Evolutionary conservation across 2,888 invertebrate genomes (phyloP).

Genomic region (Polydrusus cervinus): DNA sequence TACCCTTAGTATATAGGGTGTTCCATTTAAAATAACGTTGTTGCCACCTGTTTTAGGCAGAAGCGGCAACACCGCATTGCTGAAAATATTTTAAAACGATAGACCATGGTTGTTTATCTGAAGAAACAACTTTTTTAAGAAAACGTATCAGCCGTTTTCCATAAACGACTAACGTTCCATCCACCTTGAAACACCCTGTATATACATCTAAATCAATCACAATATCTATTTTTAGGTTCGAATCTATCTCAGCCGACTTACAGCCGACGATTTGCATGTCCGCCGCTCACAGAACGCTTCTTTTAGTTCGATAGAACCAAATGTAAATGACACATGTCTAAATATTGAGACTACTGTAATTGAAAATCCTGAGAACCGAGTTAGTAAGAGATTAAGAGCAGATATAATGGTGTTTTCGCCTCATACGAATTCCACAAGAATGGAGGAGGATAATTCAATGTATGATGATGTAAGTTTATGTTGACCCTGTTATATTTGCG

Average conservation of each 20-base stretch:
- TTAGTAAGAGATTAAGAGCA: constrained; percentile 21
- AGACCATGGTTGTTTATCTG: too few species aligned
- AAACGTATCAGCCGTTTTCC: too few species aligned
- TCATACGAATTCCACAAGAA: constrained; percentile 32
- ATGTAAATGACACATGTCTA: constrained; percentile 33
- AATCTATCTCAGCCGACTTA: constrained; percentile 33
- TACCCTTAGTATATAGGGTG: too few species aligned
- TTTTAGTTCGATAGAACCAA: constrained; percentile 26
- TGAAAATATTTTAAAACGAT: too few species aligned
- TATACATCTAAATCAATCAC: too few species aligned
- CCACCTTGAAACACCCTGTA: too few species aligned
- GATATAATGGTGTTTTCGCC: constrained; percentile 44
- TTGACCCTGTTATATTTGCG: too few species aligned
- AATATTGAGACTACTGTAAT: constrained; percentile 41
- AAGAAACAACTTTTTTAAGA: too few species aligned
- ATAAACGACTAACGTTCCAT: too few species aligned
- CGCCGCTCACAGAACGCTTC: constrained; percentile 8
- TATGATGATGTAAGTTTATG: neutral
- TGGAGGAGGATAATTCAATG: constrained; percentile 18
- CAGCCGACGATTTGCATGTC: constrained; percentile 21
- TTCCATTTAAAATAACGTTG: too few species aligned
- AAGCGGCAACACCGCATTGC: too few species aligned
- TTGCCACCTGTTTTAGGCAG: too few species aligned
- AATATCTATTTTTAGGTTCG: constrained; percentile 29
- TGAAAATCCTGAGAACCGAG: constrained; percentile 22